Percentiles rank a stretch among this genome's conserved stretches.
These are phyloP conservation scores for Dendrocincla fuliginosa DNA, from an alignment of 2,797 vertebrate species.

Conservation along the genomic window DNA sequence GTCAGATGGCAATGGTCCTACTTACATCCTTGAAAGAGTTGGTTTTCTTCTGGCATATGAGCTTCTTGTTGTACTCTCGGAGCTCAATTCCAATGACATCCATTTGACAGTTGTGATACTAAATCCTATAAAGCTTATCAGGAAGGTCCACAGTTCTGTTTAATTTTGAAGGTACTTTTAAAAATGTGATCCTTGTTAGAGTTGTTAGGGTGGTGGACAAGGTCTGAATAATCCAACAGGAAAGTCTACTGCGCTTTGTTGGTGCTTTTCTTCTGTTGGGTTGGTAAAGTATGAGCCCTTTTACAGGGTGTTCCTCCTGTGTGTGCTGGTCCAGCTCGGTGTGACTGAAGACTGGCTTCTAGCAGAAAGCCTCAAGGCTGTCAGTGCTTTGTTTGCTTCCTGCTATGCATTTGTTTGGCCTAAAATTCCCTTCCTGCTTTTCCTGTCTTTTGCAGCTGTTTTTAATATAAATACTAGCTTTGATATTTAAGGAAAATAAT, in stretches of 20 bases:
- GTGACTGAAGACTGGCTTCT: neutral
- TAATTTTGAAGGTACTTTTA: neutral
- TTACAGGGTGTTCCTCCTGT: neutral
- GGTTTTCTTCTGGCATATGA: neutral
- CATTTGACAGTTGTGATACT: neutral
- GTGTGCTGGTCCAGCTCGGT: neutral
- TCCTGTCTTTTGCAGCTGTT: slow-evolving; percentile 29
- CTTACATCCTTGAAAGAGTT: neutral
- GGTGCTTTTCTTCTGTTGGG: neutral
- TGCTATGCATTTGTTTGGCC: neutral
- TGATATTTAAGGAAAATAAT: neutral
- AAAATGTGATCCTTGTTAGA: neutral
- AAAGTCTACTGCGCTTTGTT: neutral
- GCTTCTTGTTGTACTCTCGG: neutral
- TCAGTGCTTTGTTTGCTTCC: neutral
- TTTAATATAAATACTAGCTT: slow-evolving; percentile 7
- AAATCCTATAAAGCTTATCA: neutral
- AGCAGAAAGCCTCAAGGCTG: neutral
- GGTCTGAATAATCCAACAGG: neutral
- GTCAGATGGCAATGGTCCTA: neutral
- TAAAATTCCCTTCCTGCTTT: slow-evolving; percentile 26
- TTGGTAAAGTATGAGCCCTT: neutral
- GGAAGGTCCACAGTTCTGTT: neutral
- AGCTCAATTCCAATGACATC: neutral
- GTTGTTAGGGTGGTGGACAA: neutral